Evolutionary conservation across 2,113 vertebrate genomes (phyloP), one percentile per base, ranked within the genome.

Genomic region (Rhinogobius similis): DNA sequence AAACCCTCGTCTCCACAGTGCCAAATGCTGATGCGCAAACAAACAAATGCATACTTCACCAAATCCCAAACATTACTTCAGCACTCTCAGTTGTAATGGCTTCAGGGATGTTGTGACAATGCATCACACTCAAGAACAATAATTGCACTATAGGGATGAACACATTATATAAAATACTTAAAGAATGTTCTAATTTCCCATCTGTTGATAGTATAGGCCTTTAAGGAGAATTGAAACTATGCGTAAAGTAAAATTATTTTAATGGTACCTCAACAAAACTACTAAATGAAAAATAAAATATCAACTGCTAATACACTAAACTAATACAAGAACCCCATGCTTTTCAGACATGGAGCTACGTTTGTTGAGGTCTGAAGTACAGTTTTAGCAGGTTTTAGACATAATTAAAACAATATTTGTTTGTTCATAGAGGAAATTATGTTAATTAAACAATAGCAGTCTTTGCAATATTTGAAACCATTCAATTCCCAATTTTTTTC

Each of bases 1-100:
- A 72, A 75, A 70, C 77, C 76, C 70, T 83, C 65, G 78, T 83
- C 78, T 77, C 69, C 70, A 82, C 76, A 38, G 81, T 81, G 79
- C 81, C 72, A 79, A 84, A 75, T 78, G 81, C 73, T 68, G 66
- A 77, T 71, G 73, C 65, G 82, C 43, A 75, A 78, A 79, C 43
- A 75, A 78, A 79, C 69, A 77, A 52, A 71, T 66, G 53, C 50
- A 38, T 62, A 67, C 36, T 70, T 77, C 50, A 67, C 26, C 39
- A 55, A 78, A 61, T 72, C 52, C 63, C 43, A 29, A 41, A 61
- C 44, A 62, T n/a, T 2, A 43, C 26, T 68, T 50, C n/a, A 72
- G 16, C 43, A n/a, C 70, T 39, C 12, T 21, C 23, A 46, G 14
- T 29, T 68, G 61, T 52, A 76, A 43, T 44, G 70, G 62, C 21